Evolutionary conservation across 2,888 invertebrate species (phyloP).

Genomic region (Alviniconcha strummeri): DNA sequence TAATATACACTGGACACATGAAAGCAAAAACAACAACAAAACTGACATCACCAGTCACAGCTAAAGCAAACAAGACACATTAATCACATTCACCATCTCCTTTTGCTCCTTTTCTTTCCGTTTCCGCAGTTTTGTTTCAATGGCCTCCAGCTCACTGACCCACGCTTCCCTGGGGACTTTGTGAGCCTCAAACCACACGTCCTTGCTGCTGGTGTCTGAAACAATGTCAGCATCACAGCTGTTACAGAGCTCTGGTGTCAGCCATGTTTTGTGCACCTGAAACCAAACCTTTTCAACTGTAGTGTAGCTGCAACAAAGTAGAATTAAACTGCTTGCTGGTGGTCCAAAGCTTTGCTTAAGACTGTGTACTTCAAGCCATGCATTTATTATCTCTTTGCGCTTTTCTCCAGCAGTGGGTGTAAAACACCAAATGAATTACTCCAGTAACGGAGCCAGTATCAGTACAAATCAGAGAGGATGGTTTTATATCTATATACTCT

Average conservation of each 20-base stretch:
- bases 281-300: no score
- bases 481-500: no score
- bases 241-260: not conserved
- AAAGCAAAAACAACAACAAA: not conserved
- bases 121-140: slow-evolving; percentile 32
- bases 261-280: no score
- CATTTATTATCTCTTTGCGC: no score
- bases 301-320: no score
- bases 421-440: no score
- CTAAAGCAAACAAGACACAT: not conserved
- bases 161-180: slow-evolving; percentile 65
- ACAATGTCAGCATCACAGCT: slow-evolving; percentile 4
- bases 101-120: slow-evolving; percentile 22
- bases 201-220: slow-evolving; percentile 56
- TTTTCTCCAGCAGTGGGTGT: no score
- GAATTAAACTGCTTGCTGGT: no score
- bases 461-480: no score
- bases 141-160: slow-evolving; percentile 64
- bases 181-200: slow-evolving; percentile 65
- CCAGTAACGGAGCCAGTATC: no score
- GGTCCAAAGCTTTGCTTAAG: no score
- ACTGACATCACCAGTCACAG: not conserved
- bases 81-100: not conserved
- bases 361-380: no score
- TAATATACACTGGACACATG: not conserved